These are phyloP conservation scores for Echiichthys vipera DNA, from an alignment of 2,797 vertebrate species.

Conservation along the genomic window DNA sequence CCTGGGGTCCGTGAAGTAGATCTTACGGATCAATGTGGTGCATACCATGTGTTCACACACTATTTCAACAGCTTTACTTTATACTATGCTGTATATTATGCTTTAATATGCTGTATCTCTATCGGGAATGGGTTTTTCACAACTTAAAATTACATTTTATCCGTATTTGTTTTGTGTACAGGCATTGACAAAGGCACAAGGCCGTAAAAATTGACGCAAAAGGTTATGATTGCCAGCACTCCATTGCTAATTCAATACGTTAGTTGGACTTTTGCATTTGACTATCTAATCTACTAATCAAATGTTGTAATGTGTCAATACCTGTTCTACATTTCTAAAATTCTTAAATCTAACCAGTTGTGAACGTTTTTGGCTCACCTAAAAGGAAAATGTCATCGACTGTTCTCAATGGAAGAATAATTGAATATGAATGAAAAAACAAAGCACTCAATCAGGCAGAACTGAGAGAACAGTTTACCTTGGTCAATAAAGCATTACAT, in stretches of 20 bases:
- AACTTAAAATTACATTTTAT: neutral
- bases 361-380: no score
- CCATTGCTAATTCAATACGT: neutral
- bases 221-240: neutral
- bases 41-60: neutral
- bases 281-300: no score
- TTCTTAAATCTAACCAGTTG: no score
- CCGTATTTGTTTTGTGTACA: neutral
- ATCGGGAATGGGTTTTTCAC: neutral
- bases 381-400: neutral
- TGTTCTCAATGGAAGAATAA: neutral
- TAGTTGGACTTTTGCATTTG: neutral
- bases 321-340: no score
- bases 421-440: neutral
- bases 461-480: neutral
- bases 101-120: neutral
- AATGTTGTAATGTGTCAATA: no score
- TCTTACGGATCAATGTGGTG: constrained; percentile 2
- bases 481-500: neutral
- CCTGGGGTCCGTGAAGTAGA: neutral
- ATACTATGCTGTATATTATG: no score
- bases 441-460: neutral
- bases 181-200: neutral
- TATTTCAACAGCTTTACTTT: neutral
- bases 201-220: neutral